A percentile compares a stretch with the other conserved stretches of the same genome.
Evolutionary conservation across 2,797 vertebrate genomes (phyloP).

Genomic region (Alauda arvensis): DNA sequence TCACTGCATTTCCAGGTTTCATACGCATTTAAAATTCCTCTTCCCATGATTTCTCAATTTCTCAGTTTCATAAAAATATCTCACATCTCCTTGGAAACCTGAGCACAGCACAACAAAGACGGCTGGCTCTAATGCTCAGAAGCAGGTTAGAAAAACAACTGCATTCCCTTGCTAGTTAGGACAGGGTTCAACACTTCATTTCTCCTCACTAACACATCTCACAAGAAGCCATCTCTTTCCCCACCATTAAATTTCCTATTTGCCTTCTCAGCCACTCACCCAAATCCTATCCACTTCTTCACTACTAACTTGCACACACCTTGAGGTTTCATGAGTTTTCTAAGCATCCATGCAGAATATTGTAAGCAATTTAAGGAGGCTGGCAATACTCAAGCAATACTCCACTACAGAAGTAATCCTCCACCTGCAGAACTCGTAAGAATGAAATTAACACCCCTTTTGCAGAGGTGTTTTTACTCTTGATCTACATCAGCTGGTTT

Average conservation of each 20-base stretch:
- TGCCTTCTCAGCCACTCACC: not conserved
- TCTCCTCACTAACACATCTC: not conserved
- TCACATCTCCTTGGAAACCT: constrained; percentile 49
- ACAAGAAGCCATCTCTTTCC: not conserved
- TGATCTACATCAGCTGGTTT: not conserved
- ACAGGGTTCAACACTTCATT: not conserved
- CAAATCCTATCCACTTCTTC: not conserved
- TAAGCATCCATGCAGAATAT: not conserved
- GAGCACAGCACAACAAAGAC: constrained; percentile 9
- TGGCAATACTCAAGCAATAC: not conserved
- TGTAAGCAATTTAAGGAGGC: not conserved
- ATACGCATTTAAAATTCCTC: not conserved
- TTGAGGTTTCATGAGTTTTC: not conserved
- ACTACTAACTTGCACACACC: not conserved
- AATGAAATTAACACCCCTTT: not conserved
- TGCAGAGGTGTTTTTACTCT: not conserved
- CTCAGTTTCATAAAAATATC: constrained; percentile 37
- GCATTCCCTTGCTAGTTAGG: not conserved
- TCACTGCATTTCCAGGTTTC: not conserved
- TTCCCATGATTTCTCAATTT: constrained; percentile 31
- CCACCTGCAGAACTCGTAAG: not conserved
- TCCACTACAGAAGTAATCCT: not conserved
- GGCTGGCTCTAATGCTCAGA: not conserved
- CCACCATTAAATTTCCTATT: not conserved
- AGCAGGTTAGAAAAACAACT: constrained; percentile 7